These are phyloP conservation scores for Drosophila meridiana DNA, from an alignment of 2,888 invertebrate genomes.

Conservation along the genomic window DNA sequence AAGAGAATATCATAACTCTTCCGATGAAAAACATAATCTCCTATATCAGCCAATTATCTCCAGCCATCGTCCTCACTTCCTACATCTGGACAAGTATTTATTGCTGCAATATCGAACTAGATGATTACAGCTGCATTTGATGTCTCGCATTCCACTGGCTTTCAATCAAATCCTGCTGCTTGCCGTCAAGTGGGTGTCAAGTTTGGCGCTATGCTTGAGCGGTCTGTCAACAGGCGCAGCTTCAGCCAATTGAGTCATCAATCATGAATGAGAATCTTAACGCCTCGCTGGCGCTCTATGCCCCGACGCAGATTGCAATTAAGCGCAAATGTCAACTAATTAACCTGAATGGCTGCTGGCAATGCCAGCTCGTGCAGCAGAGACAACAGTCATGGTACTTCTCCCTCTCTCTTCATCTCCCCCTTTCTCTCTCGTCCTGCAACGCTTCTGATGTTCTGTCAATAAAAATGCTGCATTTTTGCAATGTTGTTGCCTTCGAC, in stretches of 20 bases:
- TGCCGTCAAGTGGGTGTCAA: conserved; percentile 68
- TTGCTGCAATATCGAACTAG: not conserved
- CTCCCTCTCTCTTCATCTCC: not conserved
- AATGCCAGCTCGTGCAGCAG: conserved; percentile 13
- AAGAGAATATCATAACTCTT: too few species aligned
- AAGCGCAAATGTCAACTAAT: conserved; percentile 84
- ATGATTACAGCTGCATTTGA: not conserved
- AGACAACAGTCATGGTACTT: not conserved
- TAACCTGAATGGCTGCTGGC: conserved; percentile 68
- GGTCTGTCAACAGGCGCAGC: conserved; percentile 41
- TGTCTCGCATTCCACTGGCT: not conserved
- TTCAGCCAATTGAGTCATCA: conserved; percentile 55
- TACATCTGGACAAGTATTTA: not conserved
- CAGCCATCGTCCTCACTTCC: not conserved
- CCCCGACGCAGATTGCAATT: conserved; percentile 72
- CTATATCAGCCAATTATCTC: not conserved
- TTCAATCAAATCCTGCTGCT: conserved; percentile 5
- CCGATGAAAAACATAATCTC: not conserved
- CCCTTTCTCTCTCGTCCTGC: not conserved
- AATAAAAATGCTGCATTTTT: conserved; percentile 49
- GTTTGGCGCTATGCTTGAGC: conserved; percentile 69
- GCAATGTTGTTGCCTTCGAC: conserved; percentile 35
- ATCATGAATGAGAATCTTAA: conserved; percentile 69
- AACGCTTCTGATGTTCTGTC: conserved; percentile 23
- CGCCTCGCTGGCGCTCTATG: conserved; percentile 60